Evolutionary conservation across 2,113 vertebrate species (phyloP), one percentile per base, ranked within the genome.

Genomic region (Stegastes partitus): DNA sequence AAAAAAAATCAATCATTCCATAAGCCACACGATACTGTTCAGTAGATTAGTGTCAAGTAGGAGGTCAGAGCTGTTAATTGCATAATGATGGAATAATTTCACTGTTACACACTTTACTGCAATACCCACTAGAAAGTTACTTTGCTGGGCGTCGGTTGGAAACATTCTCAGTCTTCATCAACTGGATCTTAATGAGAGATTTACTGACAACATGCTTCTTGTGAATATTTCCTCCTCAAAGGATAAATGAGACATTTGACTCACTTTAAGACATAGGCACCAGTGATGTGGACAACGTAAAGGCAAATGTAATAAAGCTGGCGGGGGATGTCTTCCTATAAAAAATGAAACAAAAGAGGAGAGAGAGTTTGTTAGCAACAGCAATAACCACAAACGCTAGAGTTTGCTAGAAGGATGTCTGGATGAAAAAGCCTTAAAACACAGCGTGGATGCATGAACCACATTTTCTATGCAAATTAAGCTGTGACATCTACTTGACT

Each of bases 231-330:
- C 2, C 15, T 49, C 19, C 7, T 22, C 1, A 1, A 28, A 25
- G 2, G 66, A 6, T 34, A 23, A 53, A 79, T 7, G 0, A 23
- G 8, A 21, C 0, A 39, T 68, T 39, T 9, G 54, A 95, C 96
- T 96, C 79, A 96, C 96, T 96, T 96, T 74, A 96, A 89, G 81
- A 96, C 77, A 23, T 96, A 96, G 87, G 95, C 96, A 93, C 95
- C 95, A 72, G 93, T 92, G 90, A 96, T 96, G 91, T 96, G 96
- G 83, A 93, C 93, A 85, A 95, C 90, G 68, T 96, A 96, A 92
- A 96, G 96, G 92, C 94, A 96, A 81, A 96, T 95, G 89, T 96
- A 96, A 84, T 95, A 92, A 42, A 97, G 94, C 80, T 96, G 95
- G 56, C 96, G 95, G 45, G 95, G 95, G 87, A 96, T 95, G 86